These are phyloP conservation scores for Oasisia sp. DNA, from an alignment of 2,888 invertebrate genomes.

Conservation along the genomic window DNA sequence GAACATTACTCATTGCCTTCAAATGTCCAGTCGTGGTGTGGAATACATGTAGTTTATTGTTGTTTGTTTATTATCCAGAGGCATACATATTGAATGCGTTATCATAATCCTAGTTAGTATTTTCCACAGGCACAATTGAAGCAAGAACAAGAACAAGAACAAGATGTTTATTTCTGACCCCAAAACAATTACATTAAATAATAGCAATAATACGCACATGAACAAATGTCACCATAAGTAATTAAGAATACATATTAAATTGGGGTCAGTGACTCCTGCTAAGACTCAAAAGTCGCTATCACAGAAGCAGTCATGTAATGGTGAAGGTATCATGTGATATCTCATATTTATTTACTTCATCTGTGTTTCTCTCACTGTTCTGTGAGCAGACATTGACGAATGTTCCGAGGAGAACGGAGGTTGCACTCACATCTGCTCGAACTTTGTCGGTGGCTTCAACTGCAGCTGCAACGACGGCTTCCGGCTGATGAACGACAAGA, in stretches of 20 bases:
- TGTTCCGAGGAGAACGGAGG: not conserved
- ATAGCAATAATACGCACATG: no score
- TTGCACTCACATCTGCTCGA: not conserved
- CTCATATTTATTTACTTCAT: not conserved
- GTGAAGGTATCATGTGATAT: not conserved
- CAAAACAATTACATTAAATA: no score
- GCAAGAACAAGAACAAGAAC: no score
- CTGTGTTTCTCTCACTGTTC: not conserved
- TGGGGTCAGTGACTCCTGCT: no score
- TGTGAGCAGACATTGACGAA: not conserved
- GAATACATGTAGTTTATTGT: no score
- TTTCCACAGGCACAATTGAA: not conserved
- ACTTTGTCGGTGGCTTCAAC: constrained; percentile 13
- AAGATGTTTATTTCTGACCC: no score
- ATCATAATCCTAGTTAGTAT: not conserved
- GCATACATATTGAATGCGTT: not conserved
- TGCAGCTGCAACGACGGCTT: not conserved
- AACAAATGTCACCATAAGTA: no score
- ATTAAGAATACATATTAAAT: no score
- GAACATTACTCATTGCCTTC: not conserved
- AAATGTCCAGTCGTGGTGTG: no score
- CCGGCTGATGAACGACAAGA: not conserved
- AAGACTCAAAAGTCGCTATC: no score
- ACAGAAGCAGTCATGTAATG: no score
- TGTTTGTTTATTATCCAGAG: no score